Conservation (phyloP, 2,888 invertebrate genomes). For the Drosophila paramelanica region DNA sequence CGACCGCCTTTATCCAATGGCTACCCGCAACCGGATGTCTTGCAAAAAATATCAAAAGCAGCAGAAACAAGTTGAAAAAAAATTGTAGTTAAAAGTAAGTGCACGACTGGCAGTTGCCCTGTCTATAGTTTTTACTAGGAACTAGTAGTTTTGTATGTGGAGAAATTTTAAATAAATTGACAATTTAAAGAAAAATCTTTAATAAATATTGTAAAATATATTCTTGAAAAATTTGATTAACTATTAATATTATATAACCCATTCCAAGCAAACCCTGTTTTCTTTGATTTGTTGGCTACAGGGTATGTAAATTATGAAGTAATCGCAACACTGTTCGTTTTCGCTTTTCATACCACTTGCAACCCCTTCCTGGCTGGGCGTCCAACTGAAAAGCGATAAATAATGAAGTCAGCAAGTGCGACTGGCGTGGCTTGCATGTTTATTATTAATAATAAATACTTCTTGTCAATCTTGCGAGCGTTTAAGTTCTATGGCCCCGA, state of each 20-base stretch:
- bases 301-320: conserved; percentile 13
- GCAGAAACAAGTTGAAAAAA: conserved; percentile 5
- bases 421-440: conserved; percentile 76
- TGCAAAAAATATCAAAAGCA: conserved; percentile 39
- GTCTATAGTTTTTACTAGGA: background rate
- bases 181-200: too few species aligned
- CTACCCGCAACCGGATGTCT: conserved; percentile 44
- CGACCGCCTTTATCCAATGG: conserved; percentile 21
- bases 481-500: conserved; percentile 66
- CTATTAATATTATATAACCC: too few species aligned
- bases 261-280: background rate
- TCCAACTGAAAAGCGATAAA: conserved; percentile 71
- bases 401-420: conserved; percentile 79
- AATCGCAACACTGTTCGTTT: conserved; percentile 11
- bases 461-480: conserved; percentile 69
- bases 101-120: background rate
- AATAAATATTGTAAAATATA: too few species aligned
- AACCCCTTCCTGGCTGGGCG: background rate
- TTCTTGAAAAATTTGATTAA: too few species aligned
- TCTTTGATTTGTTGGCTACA: background rate
- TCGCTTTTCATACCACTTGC: conserved; percentile 44
- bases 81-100: background rate
- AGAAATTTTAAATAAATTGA: too few species aligned
- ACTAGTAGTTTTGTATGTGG: too few species aligned
- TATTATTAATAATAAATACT: conserved; percentile 80